A percentile compares a stretch with the other conserved stretches of the same genome.
phyloP scores from a whole-genome alignment of 2,888 invertebrate species.

The Protodeltote pygarga region DNA sequence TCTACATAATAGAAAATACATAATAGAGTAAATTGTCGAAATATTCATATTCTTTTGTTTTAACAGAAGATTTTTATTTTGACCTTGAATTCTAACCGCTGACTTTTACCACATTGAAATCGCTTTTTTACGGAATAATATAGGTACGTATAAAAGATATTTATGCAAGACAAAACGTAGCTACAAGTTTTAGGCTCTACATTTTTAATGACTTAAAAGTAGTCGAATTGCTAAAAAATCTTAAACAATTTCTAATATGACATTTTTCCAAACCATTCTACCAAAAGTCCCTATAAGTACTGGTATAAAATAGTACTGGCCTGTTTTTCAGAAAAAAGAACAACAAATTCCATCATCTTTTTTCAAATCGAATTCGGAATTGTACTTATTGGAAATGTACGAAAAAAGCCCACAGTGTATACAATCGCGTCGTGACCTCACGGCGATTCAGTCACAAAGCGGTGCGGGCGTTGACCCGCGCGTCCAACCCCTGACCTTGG shows the following conservation, averaged over 20 bases:
- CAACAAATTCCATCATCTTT: constrained; percentile 12
- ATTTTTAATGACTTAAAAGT: too few relatives aligned
- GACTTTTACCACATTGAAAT: constrained; percentile 28
- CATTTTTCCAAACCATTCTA: neutral
- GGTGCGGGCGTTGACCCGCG: constrained; percentile 81
- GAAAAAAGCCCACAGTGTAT: constrained; percentile 41
- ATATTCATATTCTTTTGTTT: too few relatives aligned
- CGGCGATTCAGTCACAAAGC: constrained; percentile 80
- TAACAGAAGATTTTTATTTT: constrained; percentile 37
- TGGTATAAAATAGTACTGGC: too few relatives aligned
- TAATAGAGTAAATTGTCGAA: too few relatives aligned
- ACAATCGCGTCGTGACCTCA: constrained; percentile 65
- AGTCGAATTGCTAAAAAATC: too few relatives aligned
- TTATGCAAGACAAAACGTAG: too few relatives aligned
- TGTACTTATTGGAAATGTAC: constrained; percentile 41
- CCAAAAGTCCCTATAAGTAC: neutral
- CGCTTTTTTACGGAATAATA: constrained; percentile 4
- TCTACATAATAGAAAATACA: too few relatives aligned
- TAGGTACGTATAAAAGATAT: neutral
- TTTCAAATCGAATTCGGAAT: constrained; percentile 38
- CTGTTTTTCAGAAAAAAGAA: neutral
- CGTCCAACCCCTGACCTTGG: constrained; percentile 86
- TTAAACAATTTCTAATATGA: too few relatives aligned
- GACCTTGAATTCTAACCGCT: constrained; percentile 35
- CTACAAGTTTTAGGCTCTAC: too few relatives aligned